Percentiles rank a stretch among this genome's conserved stretches.
phyloP scores from a whole-genome alignment of 2,888 invertebrate species.

The Drosophila dives region DNA sequence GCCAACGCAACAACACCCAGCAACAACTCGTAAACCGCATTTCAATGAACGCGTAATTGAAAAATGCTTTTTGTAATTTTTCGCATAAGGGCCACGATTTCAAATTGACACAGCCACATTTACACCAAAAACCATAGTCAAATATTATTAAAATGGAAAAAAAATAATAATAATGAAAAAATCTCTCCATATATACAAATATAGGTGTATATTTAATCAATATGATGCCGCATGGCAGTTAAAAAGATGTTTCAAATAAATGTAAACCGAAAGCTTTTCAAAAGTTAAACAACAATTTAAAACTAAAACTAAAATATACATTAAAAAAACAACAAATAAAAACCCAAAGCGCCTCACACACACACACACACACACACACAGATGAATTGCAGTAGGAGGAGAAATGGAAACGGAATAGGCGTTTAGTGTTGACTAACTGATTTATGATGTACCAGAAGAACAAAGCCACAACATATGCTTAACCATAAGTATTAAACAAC shows the following conservation, averaged over 20 bases:
- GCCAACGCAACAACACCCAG: slow-evolving; percentile 19
- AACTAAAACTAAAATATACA: slow-evolving; percentile 23
- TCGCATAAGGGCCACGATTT: slow-evolving; percentile 30
- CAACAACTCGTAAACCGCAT: slow-evolving; percentile 19
- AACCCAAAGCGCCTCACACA: slow-evolving; percentile 64
- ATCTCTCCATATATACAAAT: slow-evolving; percentile 40
- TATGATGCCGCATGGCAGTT: slow-evolving; percentile 47
- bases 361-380: slow-evolving; percentile 4
- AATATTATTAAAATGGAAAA: slow-evolving; percentile 8
- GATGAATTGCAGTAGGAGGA: neutral
- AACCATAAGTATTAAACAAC: slow-evolving; percentile 33
- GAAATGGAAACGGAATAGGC: neutral
- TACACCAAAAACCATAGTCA: slow-evolving; percentile 39
- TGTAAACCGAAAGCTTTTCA: slow-evolving; percentile 78
- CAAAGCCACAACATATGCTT: slow-evolving; percentile 24
- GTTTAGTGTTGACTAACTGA: slow-evolving; percentile 16
- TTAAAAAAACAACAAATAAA: slow-evolving; percentile 14
- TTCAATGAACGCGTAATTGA: slow-evolving; percentile 28
- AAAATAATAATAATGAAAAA: slow-evolving; percentile 6
- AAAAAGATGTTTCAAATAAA: slow-evolving; percentile 77
- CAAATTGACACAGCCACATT: slow-evolving; percentile 40
- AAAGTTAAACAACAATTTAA: slow-evolving; percentile 64
- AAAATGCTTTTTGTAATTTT: slow-evolving; percentile 33
- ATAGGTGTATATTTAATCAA: slow-evolving; percentile 74
- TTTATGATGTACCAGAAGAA: slow-evolving; percentile 1